A percentile compares a stretch with the other conserved stretches of the same genome.
Conservation (phyloP, 2,113 vertebrate genomes). For the Phaetusa simplex region DNA sequence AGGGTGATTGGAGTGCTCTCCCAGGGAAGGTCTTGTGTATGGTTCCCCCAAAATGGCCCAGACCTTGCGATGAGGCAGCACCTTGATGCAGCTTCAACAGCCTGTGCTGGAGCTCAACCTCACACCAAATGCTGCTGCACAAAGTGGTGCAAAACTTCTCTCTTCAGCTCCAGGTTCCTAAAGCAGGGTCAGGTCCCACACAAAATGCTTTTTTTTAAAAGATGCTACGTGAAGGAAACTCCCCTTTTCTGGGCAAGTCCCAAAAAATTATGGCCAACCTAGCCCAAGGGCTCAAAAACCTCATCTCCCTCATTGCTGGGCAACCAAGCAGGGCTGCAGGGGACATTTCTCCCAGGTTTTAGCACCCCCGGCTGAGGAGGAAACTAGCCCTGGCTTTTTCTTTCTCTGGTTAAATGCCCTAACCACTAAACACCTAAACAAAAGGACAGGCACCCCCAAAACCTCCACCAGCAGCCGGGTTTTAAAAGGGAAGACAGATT, state of each 20-base stretch:
- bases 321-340: not conserved
- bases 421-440: not conserved
- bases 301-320: not conserved
- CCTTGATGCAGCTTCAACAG: not conserved
- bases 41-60: fast-evolving
- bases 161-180: not conserved
- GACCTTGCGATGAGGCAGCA: not conserved
- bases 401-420: not conserved
- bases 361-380: not conserved
- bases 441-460: not conserved
- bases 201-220: not conserved
- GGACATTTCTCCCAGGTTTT: not conserved
- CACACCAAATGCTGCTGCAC: not conserved
- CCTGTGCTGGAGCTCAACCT: not conserved
- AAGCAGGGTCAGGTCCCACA: not conserved
- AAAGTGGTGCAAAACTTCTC: not conserved
- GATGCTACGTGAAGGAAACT: not conserved
- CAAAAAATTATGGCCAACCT: not conserved
- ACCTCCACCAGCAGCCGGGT: not conserved
- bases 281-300: not conserved
- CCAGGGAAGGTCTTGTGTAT: not conserved
- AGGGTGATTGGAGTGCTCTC: not conserved
- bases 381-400: not conserved
- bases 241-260: not conserved
- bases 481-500: slow-evolving; percentile 48